phyloP scores from a whole-genome alignment of 2,797 vertebrate genomes.

The Falco rusticolus region DNA sequence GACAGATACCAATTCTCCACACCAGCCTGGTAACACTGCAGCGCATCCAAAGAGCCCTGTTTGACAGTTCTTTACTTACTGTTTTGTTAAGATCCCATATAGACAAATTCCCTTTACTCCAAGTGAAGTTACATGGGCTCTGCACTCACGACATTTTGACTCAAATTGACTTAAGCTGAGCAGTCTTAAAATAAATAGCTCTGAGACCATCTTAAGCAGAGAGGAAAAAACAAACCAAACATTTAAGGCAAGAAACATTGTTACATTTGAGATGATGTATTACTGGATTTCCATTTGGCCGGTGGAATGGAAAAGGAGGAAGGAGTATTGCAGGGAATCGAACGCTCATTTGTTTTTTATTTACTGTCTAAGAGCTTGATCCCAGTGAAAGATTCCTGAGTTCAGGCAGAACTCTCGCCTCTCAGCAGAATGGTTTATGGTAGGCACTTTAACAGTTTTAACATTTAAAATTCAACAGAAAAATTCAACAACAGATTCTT shows the following conservation, averaged over 20 bases:
- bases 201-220: not conserved
- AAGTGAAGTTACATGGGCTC: not conserved
- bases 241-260: not conserved
- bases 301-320: slow-evolving; percentile 1
- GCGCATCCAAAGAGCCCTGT: not conserved
- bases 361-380: not conserved
- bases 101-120: not conserved
- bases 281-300: slow-evolving; percentile 21
- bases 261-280: not conserved
- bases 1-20: not conserved
- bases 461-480: not conserved
- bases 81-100: not conserved
- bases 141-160: not conserved
- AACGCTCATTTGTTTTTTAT: slow-evolving; percentile 2
- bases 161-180: not conserved
- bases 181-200: slow-evolving; percentile 13
- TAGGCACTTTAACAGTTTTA: not conserved
- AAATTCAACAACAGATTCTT: not conserved
- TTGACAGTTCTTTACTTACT: not conserved
- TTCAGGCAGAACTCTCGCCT: not conserved
- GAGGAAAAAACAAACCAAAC: not conserved
- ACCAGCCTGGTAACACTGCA: not conserved
- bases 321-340: not conserved
- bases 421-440: not conserved
- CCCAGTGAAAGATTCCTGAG: not conserved